phyloP scores from a whole-genome alignment of 2,113 vertebrate species.

The Chloropsis cyanopogon region DNA sequence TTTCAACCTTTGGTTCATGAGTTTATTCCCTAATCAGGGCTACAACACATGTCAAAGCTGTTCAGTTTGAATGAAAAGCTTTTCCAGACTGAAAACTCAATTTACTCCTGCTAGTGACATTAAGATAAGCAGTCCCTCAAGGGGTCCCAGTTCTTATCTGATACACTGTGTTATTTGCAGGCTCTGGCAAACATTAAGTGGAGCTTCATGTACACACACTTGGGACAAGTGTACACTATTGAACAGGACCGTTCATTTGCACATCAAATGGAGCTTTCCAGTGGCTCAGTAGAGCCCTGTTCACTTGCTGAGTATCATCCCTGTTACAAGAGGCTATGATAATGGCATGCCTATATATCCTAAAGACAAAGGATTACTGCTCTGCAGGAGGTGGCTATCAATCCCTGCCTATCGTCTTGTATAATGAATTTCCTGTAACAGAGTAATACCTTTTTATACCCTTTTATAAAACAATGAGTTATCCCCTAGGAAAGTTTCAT shows the following conservation, averaged over 20 bases:
- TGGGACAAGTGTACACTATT: background rate
- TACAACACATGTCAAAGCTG: background rate
- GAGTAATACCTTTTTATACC: background rate
- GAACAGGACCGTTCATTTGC: constrained; percentile 33
- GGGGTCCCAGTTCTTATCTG: constrained; percentile 24
- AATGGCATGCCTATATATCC: background rate
- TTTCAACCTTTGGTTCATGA: background rate
- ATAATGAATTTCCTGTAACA: background rate
- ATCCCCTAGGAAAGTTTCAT: background rate
- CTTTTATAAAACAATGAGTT: background rate
- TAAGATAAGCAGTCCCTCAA: constrained; percentile 37
- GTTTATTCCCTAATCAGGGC: background rate
- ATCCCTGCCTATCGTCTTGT: background rate
- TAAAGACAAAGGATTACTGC: constrained; percentile 23
- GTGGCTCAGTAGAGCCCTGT: background rate
- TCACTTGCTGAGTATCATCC: background rate
- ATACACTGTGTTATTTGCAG: background rate
- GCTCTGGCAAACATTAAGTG: constrained; percentile 8
- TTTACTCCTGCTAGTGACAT: constrained; percentile 12
- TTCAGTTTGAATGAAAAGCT: constrained; percentile 36
- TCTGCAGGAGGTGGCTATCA: background rate
- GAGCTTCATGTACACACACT: background rate
- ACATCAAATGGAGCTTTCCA: constrained; percentile 26
- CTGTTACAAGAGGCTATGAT: background rate
- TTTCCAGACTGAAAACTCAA: constrained; percentile 47